A percentile compares a stretch with the other conserved stretches of the same genome.
Conservation (phyloP, 2,888 invertebrate genomes). For the Herminia tarsipennalis region DNA sequence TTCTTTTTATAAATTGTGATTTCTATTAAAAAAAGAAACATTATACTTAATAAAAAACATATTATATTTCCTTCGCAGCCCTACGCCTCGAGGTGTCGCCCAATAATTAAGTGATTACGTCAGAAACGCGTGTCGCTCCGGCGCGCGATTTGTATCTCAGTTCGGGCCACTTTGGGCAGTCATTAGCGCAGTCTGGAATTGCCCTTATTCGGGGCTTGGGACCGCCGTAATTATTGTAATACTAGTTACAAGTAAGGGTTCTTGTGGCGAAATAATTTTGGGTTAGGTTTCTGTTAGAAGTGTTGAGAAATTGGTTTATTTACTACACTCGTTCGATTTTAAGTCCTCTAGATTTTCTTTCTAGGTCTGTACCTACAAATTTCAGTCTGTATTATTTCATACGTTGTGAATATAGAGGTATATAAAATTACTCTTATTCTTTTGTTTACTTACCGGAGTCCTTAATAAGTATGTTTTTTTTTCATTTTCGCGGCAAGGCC, state of each 20-base stretch:
- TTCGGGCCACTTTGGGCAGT: slow-evolving; percentile 61
- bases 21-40: too few species aligned
- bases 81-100: slow-evolving; percentile 73
- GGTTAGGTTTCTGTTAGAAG: slow-evolving; percentile 3
- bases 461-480: too few species aligned
- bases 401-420: too few species aligned
- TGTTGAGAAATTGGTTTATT: slow-evolving; percentile 4
- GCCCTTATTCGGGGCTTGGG: slow-evolving; percentile 44
- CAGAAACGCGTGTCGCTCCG: slow-evolving; percentile 75
- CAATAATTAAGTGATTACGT: slow-evolving; percentile 85
- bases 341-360: too few species aligned
- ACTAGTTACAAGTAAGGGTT: slow-evolving; percentile 16
- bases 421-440: too few species aligned
- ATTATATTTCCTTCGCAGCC: slow-evolving; percentile 49
- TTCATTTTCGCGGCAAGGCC: too few species aligned
- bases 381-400: too few species aligned
- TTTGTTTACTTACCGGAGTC: too few species aligned
- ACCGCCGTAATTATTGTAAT: slow-evolving; percentile 38
- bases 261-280: slow-evolving; percentile 7
- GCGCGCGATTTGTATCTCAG: slow-evolving; percentile 78
- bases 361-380: too few species aligned
- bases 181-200: slow-evolving; percentile 61
- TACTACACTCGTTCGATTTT: too few species aligned
- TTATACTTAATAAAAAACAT: background rate
- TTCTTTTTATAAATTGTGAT: too few species aligned